Percentiles rank a stretch among this genome's conserved stretches.
phyloP scores from a whole-genome alignment of 2,113 vertebrate species.

The Gasterosteus nipponicus region DNA sequence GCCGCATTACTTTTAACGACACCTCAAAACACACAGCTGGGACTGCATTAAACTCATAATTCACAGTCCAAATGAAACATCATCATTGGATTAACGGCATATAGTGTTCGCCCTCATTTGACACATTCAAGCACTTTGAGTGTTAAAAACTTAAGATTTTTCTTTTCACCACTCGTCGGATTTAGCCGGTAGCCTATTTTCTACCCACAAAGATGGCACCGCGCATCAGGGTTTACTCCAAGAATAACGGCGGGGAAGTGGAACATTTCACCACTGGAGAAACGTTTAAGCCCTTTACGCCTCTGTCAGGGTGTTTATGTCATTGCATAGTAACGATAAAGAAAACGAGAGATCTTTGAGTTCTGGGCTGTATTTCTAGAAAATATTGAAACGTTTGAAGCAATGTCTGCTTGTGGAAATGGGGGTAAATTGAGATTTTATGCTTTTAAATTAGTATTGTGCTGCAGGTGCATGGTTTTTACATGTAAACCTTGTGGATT shows the following conservation, averaged over 20 bases:
- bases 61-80: background rate
- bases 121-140: conserved; percentile 24
- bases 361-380: background rate
- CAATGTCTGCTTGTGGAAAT: background rate
- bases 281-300: background rate
- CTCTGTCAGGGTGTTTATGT: background rate
- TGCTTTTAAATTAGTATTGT: background rate
- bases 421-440: background rate
- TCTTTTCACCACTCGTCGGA: conserved; percentile 10
- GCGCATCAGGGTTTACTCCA: conserved; percentile 26
- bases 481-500: background rate
- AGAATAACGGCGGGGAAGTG: conserved; percentile 22
- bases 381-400: background rate
- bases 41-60: background rate
- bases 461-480: background rate
- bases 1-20: background rate
- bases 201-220: conserved; percentile 3
- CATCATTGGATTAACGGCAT: background rate
- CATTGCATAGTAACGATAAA: conserved; percentile 6
- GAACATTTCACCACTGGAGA: conserved; percentile 58
- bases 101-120: conserved; percentile 1
- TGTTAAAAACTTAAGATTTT: conserved; percentile 7
- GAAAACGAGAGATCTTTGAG: background rate
- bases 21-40: background rate
- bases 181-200: conserved; percentile 22